Evolutionary conservation across 2,888 invertebrate species (phyloP), one percentile per base, ranked within the genome.

Genomic region (Papilio gigon): DNA sequence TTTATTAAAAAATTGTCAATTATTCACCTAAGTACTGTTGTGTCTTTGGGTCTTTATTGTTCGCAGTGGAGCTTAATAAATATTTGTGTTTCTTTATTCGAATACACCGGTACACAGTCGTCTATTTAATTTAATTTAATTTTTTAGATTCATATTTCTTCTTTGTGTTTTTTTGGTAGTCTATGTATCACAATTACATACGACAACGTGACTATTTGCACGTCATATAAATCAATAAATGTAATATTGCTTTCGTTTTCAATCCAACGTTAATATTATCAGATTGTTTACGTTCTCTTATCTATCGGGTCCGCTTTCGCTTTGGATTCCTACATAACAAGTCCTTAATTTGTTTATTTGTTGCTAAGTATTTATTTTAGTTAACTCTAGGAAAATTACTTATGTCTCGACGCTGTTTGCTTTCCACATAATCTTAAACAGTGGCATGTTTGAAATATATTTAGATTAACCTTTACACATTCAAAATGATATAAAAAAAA

Each of bases 381-480:
- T 35, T 50, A 37, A 63, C 50, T 63, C 50, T 33, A 50, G 63
- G 63, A 63, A 63, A 63, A 63, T 50, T 50, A 63, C 63, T 14
- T 63, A 35, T 35, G 63, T 35, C 50, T 8, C 35, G 8, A 50
- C 47, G 4, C 25, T 63, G 35, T 50, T 50, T 50, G 35, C 53
- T 30, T 56, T 56, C n/a, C 30, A 56, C 53, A 12, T 17, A 30
- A 56, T 30, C 53, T 56, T 56, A 14, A 30, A 27, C 9, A 35
- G 20, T 60, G 22, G 20, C 25, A 25, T 60, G 8, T 14, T 35
- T 40, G 2, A 40, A 40, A 60, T 40, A 25, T 60, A 25, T 59
- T 58, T 59, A 37, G 22, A 59, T 17, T 12, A 14, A n/a, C 27
- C 25, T 5, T 27, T 27, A 2, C 11, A 35, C 9, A 11, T 35